Evolutionary conservation across 2,797 vertebrate genomes (phyloP).

Genomic region (Podarcis siculus): DNA sequence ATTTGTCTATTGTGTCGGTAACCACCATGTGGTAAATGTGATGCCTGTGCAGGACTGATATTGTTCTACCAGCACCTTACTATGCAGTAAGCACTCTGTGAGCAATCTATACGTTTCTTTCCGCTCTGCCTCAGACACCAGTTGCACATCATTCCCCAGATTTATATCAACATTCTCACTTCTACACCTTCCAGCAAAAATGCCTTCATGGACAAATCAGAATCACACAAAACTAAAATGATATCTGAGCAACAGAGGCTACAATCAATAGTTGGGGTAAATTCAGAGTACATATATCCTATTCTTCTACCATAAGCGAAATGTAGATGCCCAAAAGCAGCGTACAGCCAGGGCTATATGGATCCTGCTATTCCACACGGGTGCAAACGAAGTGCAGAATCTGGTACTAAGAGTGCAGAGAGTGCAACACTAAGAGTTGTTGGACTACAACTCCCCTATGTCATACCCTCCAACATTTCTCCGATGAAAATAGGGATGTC

Average conservation of each 20-base stretch:
- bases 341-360: background rate
- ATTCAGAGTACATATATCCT: too few relatives aligned
- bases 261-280: background rate
- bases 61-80: slow-evolving; percentile 17
- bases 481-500: too few relatives aligned
- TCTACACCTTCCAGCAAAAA: background rate
- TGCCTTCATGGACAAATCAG: background rate
- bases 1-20: slow-evolving; percentile 33
- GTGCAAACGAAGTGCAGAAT: background rate
- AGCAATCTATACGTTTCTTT: background rate
- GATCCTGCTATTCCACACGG: background rate
- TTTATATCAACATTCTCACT: background rate
- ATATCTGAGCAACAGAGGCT: background rate
- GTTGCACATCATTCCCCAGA: background rate
- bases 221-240: background rate
- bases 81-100: background rate
- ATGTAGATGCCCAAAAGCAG: background rate
- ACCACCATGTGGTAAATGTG: slow-evolving; percentile 36
- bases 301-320: background rate
- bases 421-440: too few relatives aligned
- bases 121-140: background rate
- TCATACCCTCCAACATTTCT: too few relatives aligned
- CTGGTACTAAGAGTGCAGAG: background rate
- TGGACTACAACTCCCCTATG: too few relatives aligned
- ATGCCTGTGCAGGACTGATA: slow-evolving; percentile 21